Base-by-base conservation (phyloP, 1,140 invertebrate genomes). In the Cyclargus thomasi region DNA sequence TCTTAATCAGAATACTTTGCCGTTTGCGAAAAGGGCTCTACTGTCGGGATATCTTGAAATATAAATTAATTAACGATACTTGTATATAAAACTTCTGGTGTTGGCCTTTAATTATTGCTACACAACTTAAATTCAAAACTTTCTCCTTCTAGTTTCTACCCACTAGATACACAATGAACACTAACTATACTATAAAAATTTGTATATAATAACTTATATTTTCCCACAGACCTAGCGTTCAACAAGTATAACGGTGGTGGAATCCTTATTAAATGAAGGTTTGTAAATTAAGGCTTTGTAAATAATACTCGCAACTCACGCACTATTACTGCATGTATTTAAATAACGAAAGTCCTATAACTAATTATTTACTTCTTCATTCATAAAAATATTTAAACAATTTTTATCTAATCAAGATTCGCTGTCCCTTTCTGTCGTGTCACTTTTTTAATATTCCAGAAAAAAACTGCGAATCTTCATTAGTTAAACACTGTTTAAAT, bases 241-340 rank as follows among this genome's bases (percentile, higher is more conserved):
- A 75, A 74, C 84, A 89, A 87, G 80, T 90, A 70, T 88, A 85
- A 82, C 67, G 86, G 82, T 86, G 86, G 74, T 86, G 83, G 83
- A 78, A 73, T 79, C 82, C 68, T 79, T 83, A 63, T 80, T 68
- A 75, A 53, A 70, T 71, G 68, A 73, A 82, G 80, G 82, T 86
- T 77, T 74, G 83, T 74, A 65, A 73, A 39, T 29, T 47, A 53
- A 63, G 14, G 64, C 64, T 69, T 70, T 72, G 39, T 66, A 70
- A 21, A 72, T 63, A 21, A 72, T 57, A 72, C 8, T 65, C 23
- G 53, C 22, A 0, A 22, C 18, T 65, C 10, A 20, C 10, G 39
- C 39, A 47, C 14, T 8, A 29, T 63, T 14, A 59, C 11, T 59
- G 55, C 55, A 59, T 59, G 55, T 21, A 20, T 20, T 59, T 20